These are phyloP conservation scores for Neuroscelio doddi DNA, from an alignment of 2,888 invertebrate genomes.

Conservation along the genomic window DNA sequence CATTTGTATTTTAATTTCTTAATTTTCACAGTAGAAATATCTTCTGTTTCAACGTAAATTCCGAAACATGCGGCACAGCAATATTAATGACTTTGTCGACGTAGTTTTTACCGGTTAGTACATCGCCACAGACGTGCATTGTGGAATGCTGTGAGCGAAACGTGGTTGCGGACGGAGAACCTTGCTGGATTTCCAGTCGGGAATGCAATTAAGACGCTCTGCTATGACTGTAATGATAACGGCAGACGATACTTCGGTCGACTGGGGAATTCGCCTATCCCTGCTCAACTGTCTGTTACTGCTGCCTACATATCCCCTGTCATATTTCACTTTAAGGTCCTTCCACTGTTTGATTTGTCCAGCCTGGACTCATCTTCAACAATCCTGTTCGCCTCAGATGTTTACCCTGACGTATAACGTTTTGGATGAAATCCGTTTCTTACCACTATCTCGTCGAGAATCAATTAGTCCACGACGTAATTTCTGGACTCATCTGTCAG, in stretches of 20 bases:
- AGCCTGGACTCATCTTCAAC: background rate
- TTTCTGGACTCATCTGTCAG: too few species aligned
- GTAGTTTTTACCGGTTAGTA: slow-evolving; percentile 6
- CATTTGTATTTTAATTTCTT: too few species aligned
- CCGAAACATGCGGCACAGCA: background rate
- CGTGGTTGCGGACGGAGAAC: slow-evolving; percentile 21
- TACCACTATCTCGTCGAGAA: too few species aligned
- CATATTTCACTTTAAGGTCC: slow-evolving; percentile 5
- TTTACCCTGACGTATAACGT: too few species aligned
- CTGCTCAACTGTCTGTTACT: background rate
- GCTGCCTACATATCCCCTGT: slow-evolving; percentile 1
- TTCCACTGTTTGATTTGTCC: background rate
- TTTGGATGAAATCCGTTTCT: too few species aligned
- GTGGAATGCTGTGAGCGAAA: slow-evolving; percentile 27
- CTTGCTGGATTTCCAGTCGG: slow-evolving; percentile 29
- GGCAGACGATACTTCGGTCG: slow-evolving; percentile 29
- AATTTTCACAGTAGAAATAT: too few species aligned
- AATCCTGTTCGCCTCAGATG: too few species aligned
- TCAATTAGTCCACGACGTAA: too few species aligned
- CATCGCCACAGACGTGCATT: slow-evolving; percentile 14
- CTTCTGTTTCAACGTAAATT: too few species aligned
- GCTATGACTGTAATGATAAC: slow-evolving; percentile 54
- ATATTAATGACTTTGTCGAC: slow-evolving; percentile 37
- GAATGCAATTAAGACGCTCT: slow-evolving; percentile 57
- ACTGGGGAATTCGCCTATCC: slow-evolving; percentile 21